Conservation (phyloP, 1,140 invertebrate species). For the Globodera ellingtonae region DNA sequence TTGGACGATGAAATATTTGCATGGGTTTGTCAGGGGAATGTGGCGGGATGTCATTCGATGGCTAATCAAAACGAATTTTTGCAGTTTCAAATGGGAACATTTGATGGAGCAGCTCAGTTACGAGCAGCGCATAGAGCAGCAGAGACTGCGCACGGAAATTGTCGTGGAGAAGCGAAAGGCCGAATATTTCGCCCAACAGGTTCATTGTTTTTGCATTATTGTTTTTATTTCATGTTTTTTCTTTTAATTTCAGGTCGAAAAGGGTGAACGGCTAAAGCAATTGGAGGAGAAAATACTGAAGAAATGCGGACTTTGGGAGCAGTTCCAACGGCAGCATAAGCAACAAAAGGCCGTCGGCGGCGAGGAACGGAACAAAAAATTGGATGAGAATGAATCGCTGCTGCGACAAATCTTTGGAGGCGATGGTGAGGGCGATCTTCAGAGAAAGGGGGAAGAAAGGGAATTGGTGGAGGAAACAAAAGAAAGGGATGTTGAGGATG, state of each 20-base stretch:
- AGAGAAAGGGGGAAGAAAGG: constrained; percentile 20
- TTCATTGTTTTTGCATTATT: constrained; percentile 67
- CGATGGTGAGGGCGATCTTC: constrained; percentile 49
- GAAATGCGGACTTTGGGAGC: constrained; percentile 51
- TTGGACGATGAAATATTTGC: constrained; percentile 94
- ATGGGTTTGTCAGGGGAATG: constrained; percentile 70
- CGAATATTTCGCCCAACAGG: constrained; percentile 79
- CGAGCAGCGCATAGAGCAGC: constrained; percentile 83
- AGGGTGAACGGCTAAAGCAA: constrained; percentile 20
- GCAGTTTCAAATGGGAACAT: constrained; percentile 90
- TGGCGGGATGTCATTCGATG: not conserved
- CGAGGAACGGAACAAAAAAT: constrained; percentile 29
- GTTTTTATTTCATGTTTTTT: constrained; percentile 1
- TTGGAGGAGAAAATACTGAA: constrained; percentile 35
- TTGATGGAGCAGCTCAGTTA: constrained; percentile 85
- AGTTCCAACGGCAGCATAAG: constrained; percentile 34
- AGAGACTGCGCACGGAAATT: constrained; percentile 83
- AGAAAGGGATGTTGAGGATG: not conserved
- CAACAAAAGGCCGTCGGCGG: constrained; percentile 39
- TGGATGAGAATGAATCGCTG: constrained; percentile 29
- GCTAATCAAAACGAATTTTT: constrained; percentile 15
- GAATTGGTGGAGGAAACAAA: not conserved
- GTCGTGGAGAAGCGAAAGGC: constrained; percentile 75
- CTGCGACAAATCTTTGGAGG: constrained; percentile 13
- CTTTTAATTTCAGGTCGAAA: constrained; percentile 23